Evolutionary conservation across 92 coral and sea anemone species (phyloP).

Genomic region (Virgularia gustaviana): DNA sequence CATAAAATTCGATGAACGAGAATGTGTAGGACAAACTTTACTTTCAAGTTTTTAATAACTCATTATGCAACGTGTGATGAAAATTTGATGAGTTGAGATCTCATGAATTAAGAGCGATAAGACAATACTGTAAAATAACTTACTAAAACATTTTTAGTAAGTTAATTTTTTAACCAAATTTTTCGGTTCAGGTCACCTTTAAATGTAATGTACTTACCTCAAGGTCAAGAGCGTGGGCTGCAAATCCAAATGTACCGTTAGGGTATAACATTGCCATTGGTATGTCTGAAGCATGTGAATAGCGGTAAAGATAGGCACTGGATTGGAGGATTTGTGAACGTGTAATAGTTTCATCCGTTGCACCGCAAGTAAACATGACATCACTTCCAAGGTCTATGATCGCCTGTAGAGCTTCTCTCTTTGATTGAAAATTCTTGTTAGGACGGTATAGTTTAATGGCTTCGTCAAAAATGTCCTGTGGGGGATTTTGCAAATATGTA

Average conservation of each 20-base stretch:
- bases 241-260: slow-evolving; percentile 19
- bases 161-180: too few species aligned
- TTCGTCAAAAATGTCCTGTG: slow-evolving; percentile 7
- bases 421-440: not conserved
- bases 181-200: too few species aligned
- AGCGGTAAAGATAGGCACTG: slow-evolving; percentile 5
- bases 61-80: too few species aligned
- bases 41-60: too few species aligned
- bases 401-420: slow-evolving; percentile 13
- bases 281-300: not conserved
- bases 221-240: slow-evolving; percentile 7
- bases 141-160: too few species aligned
- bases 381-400: not conserved
- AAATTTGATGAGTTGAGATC: too few species aligned
- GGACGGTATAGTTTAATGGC: slow-evolving; percentile 9
- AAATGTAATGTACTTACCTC: too few species aligned
- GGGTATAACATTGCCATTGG: not conserved
- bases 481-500: not conserved
- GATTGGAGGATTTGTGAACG: not conserved
- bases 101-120: too few species aligned
- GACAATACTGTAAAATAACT: too few species aligned
- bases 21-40: too few species aligned
- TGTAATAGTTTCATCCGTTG: not conserved
- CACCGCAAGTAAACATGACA: not conserved
- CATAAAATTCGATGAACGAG: too few species aligned